Conservation (phyloP, 2,113 vertebrate genomes). For the Cairina moschata region DNA sequence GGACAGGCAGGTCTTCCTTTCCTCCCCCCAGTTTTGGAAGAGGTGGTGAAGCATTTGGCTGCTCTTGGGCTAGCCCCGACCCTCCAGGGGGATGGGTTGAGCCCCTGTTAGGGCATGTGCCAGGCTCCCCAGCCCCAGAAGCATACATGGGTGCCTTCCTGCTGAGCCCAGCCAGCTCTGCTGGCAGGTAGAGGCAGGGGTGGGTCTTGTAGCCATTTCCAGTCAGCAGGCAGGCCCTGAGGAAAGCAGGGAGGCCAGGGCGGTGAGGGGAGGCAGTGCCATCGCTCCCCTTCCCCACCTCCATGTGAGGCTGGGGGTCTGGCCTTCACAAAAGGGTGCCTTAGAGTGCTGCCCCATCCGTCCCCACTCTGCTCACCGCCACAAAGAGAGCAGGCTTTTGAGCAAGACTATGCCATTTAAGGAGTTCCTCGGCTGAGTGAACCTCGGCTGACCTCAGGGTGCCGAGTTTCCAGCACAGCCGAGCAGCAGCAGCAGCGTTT, state of each 20-base stretch:
- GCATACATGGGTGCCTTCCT: rapidly evolving
- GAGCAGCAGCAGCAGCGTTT: not conserved
- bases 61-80: not conserved
- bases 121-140: not conserved
- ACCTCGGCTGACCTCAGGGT: slow-evolving; percentile 51
- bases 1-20: not conserved
- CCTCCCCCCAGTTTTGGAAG: not conserved
- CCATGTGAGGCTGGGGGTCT: not conserved
- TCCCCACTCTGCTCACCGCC: rapidly evolving
- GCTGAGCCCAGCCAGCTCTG: slow-evolving; percentile 25
- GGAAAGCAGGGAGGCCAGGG: not conserved
- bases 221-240: not conserved
- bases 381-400: not conserved
- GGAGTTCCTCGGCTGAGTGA: slow-evolving; percentile 45
- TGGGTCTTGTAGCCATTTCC: slow-evolving; percentile 5
- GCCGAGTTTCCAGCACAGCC: slow-evolving; percentile 4
- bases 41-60: not conserved
- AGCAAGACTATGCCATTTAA: slow-evolving; percentile 24
- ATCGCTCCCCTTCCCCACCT: not conserved
- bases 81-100: not conserved
- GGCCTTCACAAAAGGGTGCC: not conserved
- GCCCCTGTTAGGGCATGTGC: rapidly evolving
- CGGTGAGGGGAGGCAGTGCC: not conserved
- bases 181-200: not conserved
- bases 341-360: not conserved